These are phyloP conservation scores for Zosterops japonicus DNA, from an alignment of 2,113 vertebrate genomes.

Conservation along the genomic window DNA sequence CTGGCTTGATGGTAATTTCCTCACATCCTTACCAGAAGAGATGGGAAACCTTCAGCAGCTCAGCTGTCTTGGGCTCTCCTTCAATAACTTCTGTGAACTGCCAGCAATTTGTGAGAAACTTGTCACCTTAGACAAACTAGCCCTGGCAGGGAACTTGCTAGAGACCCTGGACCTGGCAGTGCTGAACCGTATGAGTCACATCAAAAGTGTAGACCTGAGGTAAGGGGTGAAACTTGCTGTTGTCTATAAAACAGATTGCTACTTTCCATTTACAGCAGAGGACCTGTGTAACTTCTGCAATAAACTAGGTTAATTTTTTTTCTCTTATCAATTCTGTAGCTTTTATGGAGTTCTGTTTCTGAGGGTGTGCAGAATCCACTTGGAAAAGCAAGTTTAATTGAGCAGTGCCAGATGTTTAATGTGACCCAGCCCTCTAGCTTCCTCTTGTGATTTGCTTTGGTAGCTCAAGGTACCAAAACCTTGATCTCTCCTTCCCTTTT, in stretches of 20 bases:
- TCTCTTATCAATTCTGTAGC: not conserved
- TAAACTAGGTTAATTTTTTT: not conserved
- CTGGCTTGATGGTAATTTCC: constrained; percentile 90
- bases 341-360: not conserved
- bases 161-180: constrained; percentile 79
- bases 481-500: not conserved
- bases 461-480: not conserved
- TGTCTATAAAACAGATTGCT: not conserved
- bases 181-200: constrained; percentile 82
- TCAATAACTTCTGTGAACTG: constrained; percentile 87
- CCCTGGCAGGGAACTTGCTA: constrained; percentile 89
- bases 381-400: not conserved
- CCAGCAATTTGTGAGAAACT: constrained; percentile 86
- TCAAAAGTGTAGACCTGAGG: constrained; percentile 91
- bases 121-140: constrained; percentile 81
- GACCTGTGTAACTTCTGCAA: not conserved
- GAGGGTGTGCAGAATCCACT: not conserved
- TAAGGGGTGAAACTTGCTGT: constrained; percentile 45
- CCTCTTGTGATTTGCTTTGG: not conserved
- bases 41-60: constrained; percentile 86
- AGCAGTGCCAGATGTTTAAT: not conserved
- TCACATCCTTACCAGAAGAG: constrained; percentile 87
- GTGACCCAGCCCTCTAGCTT: not conserved
- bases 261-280: not conserved
- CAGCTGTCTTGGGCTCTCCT: constrained; percentile 88